These are phyloP conservation scores for Cinara cedri DNA, from an alignment of 2,888 invertebrate genomes.

Conservation along the genomic window DNA sequence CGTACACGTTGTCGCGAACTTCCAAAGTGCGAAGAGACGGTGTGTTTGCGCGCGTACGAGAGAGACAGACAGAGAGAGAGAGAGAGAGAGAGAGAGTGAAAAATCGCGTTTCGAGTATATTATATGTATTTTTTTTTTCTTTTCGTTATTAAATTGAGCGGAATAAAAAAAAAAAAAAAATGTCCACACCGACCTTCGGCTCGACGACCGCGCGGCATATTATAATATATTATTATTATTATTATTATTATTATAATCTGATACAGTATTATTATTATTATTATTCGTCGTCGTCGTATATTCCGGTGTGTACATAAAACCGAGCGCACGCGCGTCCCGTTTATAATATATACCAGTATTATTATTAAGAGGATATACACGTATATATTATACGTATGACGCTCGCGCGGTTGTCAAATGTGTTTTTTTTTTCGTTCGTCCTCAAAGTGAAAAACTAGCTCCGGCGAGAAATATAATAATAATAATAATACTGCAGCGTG, in stretches of 20 bases:
- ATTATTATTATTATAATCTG: constrained; percentile 22
- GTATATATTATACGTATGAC: too few species aligned
- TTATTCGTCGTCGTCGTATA: background rate
- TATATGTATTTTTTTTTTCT: too few species aligned
- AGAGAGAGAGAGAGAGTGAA: too few species aligned
- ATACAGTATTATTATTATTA: constrained; percentile 30
- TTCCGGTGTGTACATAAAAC: background rate
- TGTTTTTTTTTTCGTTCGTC: constrained; percentile 10
- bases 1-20: background rate
- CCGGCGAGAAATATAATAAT: background rate
- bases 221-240: constrained; percentile 31
- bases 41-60: too few species aligned
- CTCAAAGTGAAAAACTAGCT: background rate
- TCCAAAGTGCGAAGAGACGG: constrained; percentile 9
- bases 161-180: background rate
- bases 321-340: background rate
- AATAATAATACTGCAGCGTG: background rate
- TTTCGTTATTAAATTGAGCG: too few species aligned
- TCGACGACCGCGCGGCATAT: background rate
- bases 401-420: constrained; percentile 8
- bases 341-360: background rate
- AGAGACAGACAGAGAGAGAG: background rate
- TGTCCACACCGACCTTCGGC: background rate
- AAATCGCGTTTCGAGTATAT: too few species aligned
- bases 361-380: background rate